Percentiles rank a stretch among this genome's conserved stretches.
Conservation (phyloP, 2,888 invertebrate species). For the Drosophila nr. perissopoda region DNA sequence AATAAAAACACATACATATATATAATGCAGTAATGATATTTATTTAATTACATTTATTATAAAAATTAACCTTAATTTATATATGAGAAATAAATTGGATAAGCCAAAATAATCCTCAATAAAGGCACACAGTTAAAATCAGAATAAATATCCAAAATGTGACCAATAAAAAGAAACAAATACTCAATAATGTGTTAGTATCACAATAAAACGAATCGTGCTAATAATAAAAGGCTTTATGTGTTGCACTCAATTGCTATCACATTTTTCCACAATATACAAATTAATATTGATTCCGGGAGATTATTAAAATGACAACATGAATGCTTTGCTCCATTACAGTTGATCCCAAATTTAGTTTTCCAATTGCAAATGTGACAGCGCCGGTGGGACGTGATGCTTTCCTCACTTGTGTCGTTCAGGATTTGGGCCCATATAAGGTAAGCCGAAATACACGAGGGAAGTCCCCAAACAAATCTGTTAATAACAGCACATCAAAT, state of each 20-base stretch:
- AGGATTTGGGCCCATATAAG: constrained; percentile 89
- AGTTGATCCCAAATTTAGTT: constrained; percentile 89
- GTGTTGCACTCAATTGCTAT: neutral
- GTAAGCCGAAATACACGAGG: constrained; percentile 83
- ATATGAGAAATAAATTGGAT: neutral
- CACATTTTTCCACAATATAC: constrained; percentile 25
- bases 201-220: constrained; percentile 8
- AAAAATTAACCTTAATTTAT: neutral
- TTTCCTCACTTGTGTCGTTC: constrained; percentile 88
- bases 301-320: constrained; percentile 42
- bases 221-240: constrained; percentile 4
- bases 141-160: neutral
- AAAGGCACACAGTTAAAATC: neutral
- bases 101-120: neutral
- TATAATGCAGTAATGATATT: neutral
- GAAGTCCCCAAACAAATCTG: constrained; percentile 30
- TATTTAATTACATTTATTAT: too few species aligned
- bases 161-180: neutral
- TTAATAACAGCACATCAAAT: constrained; percentile 47
- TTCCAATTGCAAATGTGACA: constrained; percentile 89
- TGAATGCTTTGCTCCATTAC: constrained; percentile 65
- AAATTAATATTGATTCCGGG: constrained; percentile 43
- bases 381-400: constrained; percentile 90
- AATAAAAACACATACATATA: neutral
- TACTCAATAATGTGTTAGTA: neutral